Base-by-base conservation (phyloP, 2,888 invertebrate species). In the Andrena trimmerana region DNA sequence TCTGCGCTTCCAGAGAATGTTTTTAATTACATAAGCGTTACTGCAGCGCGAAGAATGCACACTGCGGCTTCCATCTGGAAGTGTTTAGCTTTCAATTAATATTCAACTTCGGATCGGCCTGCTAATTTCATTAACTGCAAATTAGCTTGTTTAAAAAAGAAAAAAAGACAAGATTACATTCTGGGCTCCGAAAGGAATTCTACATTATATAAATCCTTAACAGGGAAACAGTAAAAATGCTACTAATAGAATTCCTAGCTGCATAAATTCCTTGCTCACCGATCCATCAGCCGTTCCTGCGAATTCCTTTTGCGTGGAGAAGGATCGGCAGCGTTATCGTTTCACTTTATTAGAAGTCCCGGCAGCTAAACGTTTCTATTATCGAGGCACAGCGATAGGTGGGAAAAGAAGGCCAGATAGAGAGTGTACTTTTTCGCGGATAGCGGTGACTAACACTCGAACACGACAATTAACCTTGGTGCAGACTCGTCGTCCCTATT, bases 381-480 rank as follows among this genome's bases (percentile, higher is more conserved):
- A 71, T 71, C 48, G 10, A 50, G 48, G 24, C 13, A 7, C 8
- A 31, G 20, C 54, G 33, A 54, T 36, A 68, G 31, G 2, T 3
- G 16, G 24, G 50, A 20, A 31, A 60, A 20, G 2, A 31, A 33
- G 6, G 7, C 31, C 20, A 24, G 2, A 36, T 54, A 24, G 13
- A 13, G 20, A 1, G 57, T 57, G 57, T 50, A 42, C 72, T 68
- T 31, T 42, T 71, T 72, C 20, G 31, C 33, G 60, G 57, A 65
- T 81, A 67, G 70, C 81, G n/a, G 57, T 27, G 62, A 73, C 29
- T 78, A 70, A 74, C 67, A 74, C 59, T 27, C 27, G 48, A 48
- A 42, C 57, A 10, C 42, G 36, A 69, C 73, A 78, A 83, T 83
- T 81, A 81, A 83, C 83, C 81, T 83, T 81, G 83, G 63, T 81